Evolutionary conservation across 2,113 vertebrate species (phyloP).

Genomic region (Dasyurus viverrinus): DNA sequence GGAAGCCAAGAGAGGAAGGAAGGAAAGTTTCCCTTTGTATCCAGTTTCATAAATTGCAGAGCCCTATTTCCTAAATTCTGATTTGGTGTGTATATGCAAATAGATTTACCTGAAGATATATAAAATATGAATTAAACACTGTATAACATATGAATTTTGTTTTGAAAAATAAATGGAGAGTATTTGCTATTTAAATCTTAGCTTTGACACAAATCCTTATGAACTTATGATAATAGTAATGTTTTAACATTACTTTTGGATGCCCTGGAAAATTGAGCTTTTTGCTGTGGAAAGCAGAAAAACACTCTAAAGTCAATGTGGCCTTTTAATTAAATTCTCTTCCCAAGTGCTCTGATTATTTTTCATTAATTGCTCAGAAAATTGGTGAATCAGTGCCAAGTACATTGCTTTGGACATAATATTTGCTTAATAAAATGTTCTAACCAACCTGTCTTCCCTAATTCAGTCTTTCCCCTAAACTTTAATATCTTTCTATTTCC

Average conservation of each 20-base stretch:
- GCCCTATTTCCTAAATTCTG: background rate
- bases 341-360: background rate
- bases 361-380: background rate
- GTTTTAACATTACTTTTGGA: background rate
- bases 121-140: background rate
- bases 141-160: background rate
- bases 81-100: background rate
- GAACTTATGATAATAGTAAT: background rate
- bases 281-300: constrained; percentile 1
- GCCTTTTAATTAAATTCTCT: background rate
- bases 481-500: background rate
- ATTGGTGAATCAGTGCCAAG: constrained; percentile 29
- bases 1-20: background rate
- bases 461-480: background rate
- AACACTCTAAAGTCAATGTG: background rate
- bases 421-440: background rate
- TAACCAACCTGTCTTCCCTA: background rate
- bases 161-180: background rate
- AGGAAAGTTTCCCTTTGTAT: background rate
- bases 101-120: background rate
- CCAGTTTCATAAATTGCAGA: background rate
- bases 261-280: constrained; percentile 26
- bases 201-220: background rate
- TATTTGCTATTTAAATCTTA: background rate
- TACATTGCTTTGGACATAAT: background rate